Evolutionary conservation across 1,140 invertebrate genomes (phyloP).

Genomic region (Leptinotarsa lineolata): DNA sequence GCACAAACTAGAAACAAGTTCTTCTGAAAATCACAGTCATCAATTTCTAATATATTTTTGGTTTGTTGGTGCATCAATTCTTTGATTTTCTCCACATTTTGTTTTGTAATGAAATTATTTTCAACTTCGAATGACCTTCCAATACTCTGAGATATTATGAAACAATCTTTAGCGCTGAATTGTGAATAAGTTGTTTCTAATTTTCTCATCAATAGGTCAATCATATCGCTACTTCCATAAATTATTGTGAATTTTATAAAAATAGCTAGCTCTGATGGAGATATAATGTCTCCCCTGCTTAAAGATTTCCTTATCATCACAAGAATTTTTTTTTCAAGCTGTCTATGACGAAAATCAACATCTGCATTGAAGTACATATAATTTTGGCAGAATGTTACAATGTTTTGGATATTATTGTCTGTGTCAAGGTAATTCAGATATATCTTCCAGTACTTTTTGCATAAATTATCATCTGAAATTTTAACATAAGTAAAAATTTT

Average conservation of each 20-base stretch:
- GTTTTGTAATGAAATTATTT: not conserved
- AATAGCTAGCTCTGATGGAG: conserved; percentile 55
- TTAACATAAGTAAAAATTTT: conserved; percentile 57
- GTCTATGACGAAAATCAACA: conserved; percentile 56
- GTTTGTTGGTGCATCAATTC: conserved; percentile 10
- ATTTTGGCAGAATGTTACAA: conserved; percentile 55
- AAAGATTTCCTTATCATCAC: conserved; percentile 54
- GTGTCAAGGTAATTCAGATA: conserved; percentile 46
- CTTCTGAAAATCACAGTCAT: not conserved
- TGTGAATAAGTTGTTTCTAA: conserved; percentile 52
- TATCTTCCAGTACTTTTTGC: conserved; percentile 57
- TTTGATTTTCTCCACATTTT: conserved; percentile 15
- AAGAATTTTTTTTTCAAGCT: conserved; percentile 57
- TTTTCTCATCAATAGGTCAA: conserved; percentile 50
- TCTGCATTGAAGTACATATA: conserved; percentile 63
- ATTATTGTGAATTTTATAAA: conserved; percentile 58
- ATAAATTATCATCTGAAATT: conserved; percentile 54
- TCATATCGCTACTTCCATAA: conserved; percentile 54
- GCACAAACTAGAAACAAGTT: conserved; percentile 32
- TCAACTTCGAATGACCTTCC: not conserved
- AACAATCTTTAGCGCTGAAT: conserved; percentile 54
- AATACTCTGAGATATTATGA: conserved; percentile 45
- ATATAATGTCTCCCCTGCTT: conserved; percentile 48
- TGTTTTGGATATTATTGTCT: conserved; percentile 42
- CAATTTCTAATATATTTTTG: conserved; percentile 19